Evolutionary conservation across 2,113 vertebrate genomes (phyloP), one percentile per base, ranked within the genome.

Genomic region (Choloepus hoffmanni): DNA sequence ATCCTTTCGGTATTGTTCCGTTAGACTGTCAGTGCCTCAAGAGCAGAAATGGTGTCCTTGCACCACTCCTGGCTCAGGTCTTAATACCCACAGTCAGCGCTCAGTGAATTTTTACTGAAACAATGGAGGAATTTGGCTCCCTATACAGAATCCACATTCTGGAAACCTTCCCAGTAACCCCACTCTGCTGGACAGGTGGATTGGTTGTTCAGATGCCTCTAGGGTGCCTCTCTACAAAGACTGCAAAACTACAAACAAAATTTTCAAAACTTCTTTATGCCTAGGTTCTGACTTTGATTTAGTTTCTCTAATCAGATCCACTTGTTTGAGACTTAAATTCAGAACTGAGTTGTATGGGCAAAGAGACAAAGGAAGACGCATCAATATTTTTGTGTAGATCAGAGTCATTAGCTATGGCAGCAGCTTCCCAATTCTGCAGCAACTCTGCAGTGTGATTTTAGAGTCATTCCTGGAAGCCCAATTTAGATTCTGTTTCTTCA

Each of bases 271-370:
- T 67, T 79, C 36, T 55, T 63, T 30, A 63, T 21, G 68, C 28
- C 16, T 28, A 70, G 5, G 36, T 85, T 33, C 14, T 40, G 53
- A 45, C 9, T 58, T 30, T 43, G 62, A 91, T 78, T 93, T 63
- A 62, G 73, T 91, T 94, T 77, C 68, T 74, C 62, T 77, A 63
- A 45, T 92, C 53, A 50, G 55, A 94, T 23, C 24, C 43, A 30
- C 26, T 73, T 21, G 48, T 58, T 30, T 62, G 60, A 76, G 55
- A 70, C 78, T 74, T 24, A 53, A 92, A 77, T 82, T 83, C 67
- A 77, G 60, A 85, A 63, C 1, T 2, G 13, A 92, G 81, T 62
- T 43, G 16, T 28, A 21, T 12, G 11, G 21, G 43, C 40, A 86
- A 48, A 70, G 40, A 92, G 33, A 72, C 40, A 21, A 7, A 23